Evolutionary conservation across 2,797 vertebrate genomes (phyloP), one percentile per base, ranked within the genome.

Genomic region (Stomatorhinus walkeri): DNA sequence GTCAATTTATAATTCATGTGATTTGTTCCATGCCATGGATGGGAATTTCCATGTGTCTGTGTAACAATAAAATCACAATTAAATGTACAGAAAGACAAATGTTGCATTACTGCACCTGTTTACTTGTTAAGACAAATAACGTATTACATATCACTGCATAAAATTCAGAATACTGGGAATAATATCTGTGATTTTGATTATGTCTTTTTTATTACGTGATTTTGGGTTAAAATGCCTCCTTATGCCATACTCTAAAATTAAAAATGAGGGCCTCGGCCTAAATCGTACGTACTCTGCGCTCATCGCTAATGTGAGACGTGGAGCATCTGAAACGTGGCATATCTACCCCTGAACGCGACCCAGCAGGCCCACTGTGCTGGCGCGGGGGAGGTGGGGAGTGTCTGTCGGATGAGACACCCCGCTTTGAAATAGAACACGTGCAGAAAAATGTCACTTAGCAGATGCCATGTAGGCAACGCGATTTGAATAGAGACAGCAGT

Each of bases 1-100:
- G 1, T 88, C 61, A 88, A 87, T 88, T 90, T 76, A 89, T 92
- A 94, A 94, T 92, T 92, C 89, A 87, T 91, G 87, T 88, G 92
- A 91, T 92, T 93, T 93, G 89, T 89, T 92, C 91, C 90, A 90
- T 36, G 93, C 87, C 64, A 93, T 90, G 91, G 93, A 89, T 72
- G 92, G 91, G 87, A 93, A 91, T 19, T 43, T 40, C 40, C 5
- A 36, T 1, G 89, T 89, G 92, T 56, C 28, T 22, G 40, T 93
- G 86, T 90, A 91, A 90, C 93, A 91, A 93, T 46, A 87, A 64
- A 19, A 46, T 22, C 54, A 24, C 36, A 36, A 24, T 46, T 61
- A 87, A 56, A 32, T 7, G 0, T 10, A 59, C 51, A 59, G 85
- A 14, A 87, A 87, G 7, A 51, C 7, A 49, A 49, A 9, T 12